Evolutionary conservation across 2,888 invertebrate genomes (phyloP), one percentile per base, ranked within the genome.

Genomic region (Galerucella calmariensis): DNA sequence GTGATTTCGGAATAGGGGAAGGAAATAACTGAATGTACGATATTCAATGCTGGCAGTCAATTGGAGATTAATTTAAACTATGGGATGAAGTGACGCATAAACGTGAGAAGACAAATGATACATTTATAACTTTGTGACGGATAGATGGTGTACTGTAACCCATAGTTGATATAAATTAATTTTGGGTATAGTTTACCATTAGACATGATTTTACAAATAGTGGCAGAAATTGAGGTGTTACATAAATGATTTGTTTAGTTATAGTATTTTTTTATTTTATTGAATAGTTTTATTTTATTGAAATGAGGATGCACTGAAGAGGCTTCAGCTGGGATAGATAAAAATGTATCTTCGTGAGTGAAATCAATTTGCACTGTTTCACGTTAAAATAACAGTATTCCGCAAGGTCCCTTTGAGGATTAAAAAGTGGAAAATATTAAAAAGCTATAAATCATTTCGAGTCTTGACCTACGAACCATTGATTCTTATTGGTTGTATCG

Each of bases 41-140:
- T 8, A n/a, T 53, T 53, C 53, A n/a, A n/a, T 53, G 53, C 14
- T 53, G 53, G 53, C 53, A 53, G 53, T 53, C 53, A 53, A 53
- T 53, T 53, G 14, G 53, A 53, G 53, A 53, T 53, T 53, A 53
- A 53, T 53, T 53, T 53, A 53, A 48, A 14, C 48, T 48, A 12
- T 12, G 12, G 14, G 48, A 48, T 48, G 48, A 48, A 48, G 14
- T 48, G 48, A 48, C 14, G 48, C 48, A 11, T 48, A 48, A 53
- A 53, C 53, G n/a, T n/a, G 53, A 16, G 53, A n/a, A 53, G n/a
- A 53, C 53, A 53, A 53, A 53, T 53, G n/a, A 53, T n/a, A 48
- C 48, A 48, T n/a, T n/a, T 53, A 53, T 53, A 53, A 53, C 53
- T 53, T 53, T 53, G n/a, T 16, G 14, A 14, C n/a, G 14, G 53